Evolutionary conservation across 2,113 vertebrate species (phyloP), one percentile per base, ranked within the genome.

Genomic region (Megalops atlanticus): DNA sequence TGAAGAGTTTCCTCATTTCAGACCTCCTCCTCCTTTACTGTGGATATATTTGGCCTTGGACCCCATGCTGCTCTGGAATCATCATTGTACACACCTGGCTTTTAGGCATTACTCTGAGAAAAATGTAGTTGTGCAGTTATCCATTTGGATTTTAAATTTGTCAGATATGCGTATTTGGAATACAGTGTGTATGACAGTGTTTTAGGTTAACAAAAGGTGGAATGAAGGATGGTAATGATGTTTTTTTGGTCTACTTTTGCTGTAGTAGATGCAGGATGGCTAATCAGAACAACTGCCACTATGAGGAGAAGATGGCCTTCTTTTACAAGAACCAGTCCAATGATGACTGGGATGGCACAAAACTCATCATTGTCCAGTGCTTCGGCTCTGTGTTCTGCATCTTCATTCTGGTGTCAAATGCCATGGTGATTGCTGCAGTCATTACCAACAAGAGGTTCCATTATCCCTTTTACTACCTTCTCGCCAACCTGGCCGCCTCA

Each of bases 391-490:
- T 98, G 76, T 98, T 97, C 93, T 98, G 97, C 88, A 90, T 95
- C 75, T 98, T 99, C 87, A 99, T 99, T 89, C 96, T 99, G 76
- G 90, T 97, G 85, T 96, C 96, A n/a, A 99, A 99, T 75, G 92
- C 94, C 33, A 87, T 99, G 93, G 96, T 99, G 88, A 96, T 99
- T 4, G 95, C 96, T 1, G 97, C 97, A 0, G 96, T 99, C 83
- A 92, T 98, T 85, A 98, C 94, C 84, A 99, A 99, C 91, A 96
- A 93, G 85, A 93, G 95, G 75, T 98, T 99, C 85, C 98, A 99
- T 85, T 99, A 95, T 71, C 97, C 98, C 1, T 99, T 99, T 91
- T 99, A 99, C 87, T 99, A 99, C 81, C 95, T 99, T 35, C 92
- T 99, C 39, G 92, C 97, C 87, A 99, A 98, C 64, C 93, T 99